These are phyloP conservation scores for Siderastrea siderea DNA, from an alignment of 92 coral and sea anemone species.

Conservation along the genomic window DNA sequence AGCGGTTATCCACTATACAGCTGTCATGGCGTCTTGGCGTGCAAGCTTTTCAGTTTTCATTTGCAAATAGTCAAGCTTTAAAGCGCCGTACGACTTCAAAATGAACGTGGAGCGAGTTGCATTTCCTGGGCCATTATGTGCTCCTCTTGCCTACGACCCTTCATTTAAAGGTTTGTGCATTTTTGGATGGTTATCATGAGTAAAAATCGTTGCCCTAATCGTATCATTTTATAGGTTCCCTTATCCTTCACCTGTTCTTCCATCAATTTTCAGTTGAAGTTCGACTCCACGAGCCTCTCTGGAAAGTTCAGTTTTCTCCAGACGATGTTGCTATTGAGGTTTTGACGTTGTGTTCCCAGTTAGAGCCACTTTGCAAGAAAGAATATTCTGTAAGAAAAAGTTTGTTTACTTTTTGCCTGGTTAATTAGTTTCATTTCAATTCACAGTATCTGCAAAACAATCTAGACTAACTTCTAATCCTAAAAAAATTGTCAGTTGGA, in stretches of 20 bases:
- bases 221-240: background rate
- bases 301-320: slow-evolving; percentile 96
- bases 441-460: background rate
- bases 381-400: slow-evolving; percentile 78
- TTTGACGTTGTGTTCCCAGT: slow-evolving; percentile 90
- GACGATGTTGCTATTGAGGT: slow-evolving; percentile 96
- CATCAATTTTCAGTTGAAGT: slow-evolving; percentile 79
- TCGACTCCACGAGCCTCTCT: slow-evolving; percentile 93
- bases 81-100: background rate
- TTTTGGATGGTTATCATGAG: background rate
- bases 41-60: background rate
- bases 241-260: background rate
- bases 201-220: too few relatives aligned
- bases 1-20: background rate
- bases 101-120: slow-evolving; percentile 74
- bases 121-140: slow-evolving; percentile 77
- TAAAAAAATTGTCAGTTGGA: too few relatives aligned
- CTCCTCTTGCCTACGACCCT: slow-evolving; percentile 91
- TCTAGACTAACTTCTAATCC: too few relatives aligned
- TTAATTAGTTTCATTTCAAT: background rate
- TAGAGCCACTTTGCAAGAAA: slow-evolving; percentile 93
- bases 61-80: background rate
- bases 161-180: slow-evolving; percentile 87
- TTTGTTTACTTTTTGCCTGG: background rate
- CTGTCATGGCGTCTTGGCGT: slow-evolving; percentile 36